Percentiles rank a stretch among this genome's conserved stretches.
phyloP scores from a whole-genome alignment of 2,797 vertebrate species.

The Acridotheres tristis region DNA sequence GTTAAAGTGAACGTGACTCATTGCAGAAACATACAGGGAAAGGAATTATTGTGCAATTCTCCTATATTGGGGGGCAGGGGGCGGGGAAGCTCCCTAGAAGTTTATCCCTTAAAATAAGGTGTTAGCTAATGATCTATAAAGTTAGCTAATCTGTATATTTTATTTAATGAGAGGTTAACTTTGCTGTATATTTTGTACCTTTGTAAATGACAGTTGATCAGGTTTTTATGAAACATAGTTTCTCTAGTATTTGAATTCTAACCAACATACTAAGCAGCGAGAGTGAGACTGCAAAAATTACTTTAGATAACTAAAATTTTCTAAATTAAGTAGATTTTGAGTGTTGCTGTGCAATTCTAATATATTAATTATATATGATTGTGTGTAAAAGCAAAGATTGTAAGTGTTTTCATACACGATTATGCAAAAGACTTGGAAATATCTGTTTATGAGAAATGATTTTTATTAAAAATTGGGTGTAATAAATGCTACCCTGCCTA shows the following conservation, averaged over 20 bases:
- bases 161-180: constrained; percentile 74
- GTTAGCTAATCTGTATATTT: constrained; percentile 53
- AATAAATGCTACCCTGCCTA: background rate
- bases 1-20: background rate
- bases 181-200: constrained; percentile 79
- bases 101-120: constrained; percentile 63
- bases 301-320: constrained; percentile 18
- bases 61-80: rapidly evolving
- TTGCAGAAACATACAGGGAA: background rate
- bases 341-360: constrained; percentile 18
- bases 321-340: constrained; percentile 31
- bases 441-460: constrained; percentile 38
- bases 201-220: constrained; percentile 69
- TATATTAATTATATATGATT: background rate
- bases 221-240: constrained; percentile 53
- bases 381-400: background rate
- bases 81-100: background rate
- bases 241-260: constrained; percentile 59
- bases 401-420: background rate
- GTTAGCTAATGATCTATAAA: constrained; percentile 28
- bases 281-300: background rate
- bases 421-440: constrained; percentile 42
- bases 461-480: constrained; percentile 52
- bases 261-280: constrained; percentile 27
- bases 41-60: background rate